These are phyloP conservation scores for Pocillopora meandrina DNA, from an alignment of 92 coral and sea anemone genomes.

Conservation along the genomic window DNA sequence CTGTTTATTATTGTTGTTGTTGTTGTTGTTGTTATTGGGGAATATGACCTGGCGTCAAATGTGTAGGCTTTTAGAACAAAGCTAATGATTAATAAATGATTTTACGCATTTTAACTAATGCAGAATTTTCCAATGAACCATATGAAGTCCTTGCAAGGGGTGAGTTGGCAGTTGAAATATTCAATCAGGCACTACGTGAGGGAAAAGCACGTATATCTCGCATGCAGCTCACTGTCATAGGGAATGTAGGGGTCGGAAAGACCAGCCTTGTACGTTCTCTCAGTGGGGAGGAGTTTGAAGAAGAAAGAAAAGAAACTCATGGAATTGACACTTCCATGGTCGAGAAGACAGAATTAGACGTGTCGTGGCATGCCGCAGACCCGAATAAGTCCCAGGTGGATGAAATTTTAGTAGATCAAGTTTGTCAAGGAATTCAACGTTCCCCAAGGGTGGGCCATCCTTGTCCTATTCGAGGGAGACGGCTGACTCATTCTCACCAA, in stretches of 20 bases:
- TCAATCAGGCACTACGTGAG: constrained; percentile 60
- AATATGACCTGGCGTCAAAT: too few relatives aligned
- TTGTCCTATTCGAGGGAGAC: neutral
- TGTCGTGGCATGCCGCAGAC: constrained; percentile 63
- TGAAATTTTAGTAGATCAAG: constrained; percentile 55
- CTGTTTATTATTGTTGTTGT: too few relatives aligned
- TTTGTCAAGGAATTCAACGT: constrained; percentile 40
- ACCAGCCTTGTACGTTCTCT: constrained; percentile 74
- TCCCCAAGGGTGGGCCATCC: neutral
- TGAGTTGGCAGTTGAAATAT: constrained; percentile 49
- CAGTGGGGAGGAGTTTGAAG: constrained; percentile 53
- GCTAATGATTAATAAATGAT: too few relatives aligned
- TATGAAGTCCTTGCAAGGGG: constrained; percentile 79
- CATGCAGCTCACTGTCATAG: constrained; percentile 66
- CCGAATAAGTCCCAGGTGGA: constrained; percentile 47
- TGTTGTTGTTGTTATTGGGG: too few relatives aligned
- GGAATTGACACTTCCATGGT: constrained; percentile 73
- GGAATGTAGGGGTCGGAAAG: constrained; percentile 75
- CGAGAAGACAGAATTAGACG: constrained; percentile 64
- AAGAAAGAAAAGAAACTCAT: constrained; percentile 59
- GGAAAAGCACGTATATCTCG: constrained; percentile 64
- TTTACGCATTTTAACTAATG: neutral
- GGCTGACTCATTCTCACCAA: neutral
- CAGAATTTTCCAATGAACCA: constrained; percentile 48
- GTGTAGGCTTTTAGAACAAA: too few relatives aligned